Evolutionary conservation across 2,888 invertebrate genomes (phyloP).

Genomic region (Caradrina clavipalpis): DNA sequence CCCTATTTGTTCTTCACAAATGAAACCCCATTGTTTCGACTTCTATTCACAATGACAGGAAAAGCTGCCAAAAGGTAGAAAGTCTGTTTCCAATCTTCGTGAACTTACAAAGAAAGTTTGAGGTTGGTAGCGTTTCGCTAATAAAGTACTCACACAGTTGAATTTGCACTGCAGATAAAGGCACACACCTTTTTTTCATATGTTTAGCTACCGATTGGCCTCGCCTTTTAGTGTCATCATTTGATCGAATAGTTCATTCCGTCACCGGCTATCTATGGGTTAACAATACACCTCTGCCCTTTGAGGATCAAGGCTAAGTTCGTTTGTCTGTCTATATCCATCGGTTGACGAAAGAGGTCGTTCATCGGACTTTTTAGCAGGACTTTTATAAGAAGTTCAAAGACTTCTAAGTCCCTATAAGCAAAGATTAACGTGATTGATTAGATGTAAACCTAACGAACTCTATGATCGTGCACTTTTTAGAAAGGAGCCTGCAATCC

Average conservation of each 20-base stretch:
- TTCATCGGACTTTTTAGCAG: slow-evolving; percentile 24
- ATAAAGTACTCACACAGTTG: slow-evolving; percentile 21
- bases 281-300: slow-evolving; percentile 47
- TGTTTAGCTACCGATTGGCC: slow-evolving; percentile 20
- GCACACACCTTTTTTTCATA: slow-evolving; percentile 18
- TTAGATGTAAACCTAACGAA: slow-evolving; percentile 47
- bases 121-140: slow-evolving; percentile 8
- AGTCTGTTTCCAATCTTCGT: slow-evolving; percentile 35
- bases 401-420: slow-evolving; percentile 51
- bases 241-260: slow-evolving; percentile 38
- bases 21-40: slow-evolving; percentile 51
- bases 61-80: slow-evolving; percentile 55
- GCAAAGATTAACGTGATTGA: slow-evolving; percentile 62
- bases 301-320: slow-evolving; percentile 42
- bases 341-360: slow-evolving; percentile 21
- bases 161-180: slow-evolving; percentile 32
- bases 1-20: slow-evolving; percentile 43
- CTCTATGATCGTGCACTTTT: slow-evolving; percentile 36
- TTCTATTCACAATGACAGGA: slow-evolving; percentile 54
- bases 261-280: slow-evolving; percentile 35
- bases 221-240: slow-evolving; percentile 33
- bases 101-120: slow-evolving; percentile 23
- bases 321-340: neutral
- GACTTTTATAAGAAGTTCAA: slow-evolving; percentile 28
- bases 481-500: slow-evolving; percentile 29